These are phyloP conservation scores for Pteromalus puparum DNA, from an alignment of 1,140 invertebrate species.

Conservation along the genomic window DNA sequence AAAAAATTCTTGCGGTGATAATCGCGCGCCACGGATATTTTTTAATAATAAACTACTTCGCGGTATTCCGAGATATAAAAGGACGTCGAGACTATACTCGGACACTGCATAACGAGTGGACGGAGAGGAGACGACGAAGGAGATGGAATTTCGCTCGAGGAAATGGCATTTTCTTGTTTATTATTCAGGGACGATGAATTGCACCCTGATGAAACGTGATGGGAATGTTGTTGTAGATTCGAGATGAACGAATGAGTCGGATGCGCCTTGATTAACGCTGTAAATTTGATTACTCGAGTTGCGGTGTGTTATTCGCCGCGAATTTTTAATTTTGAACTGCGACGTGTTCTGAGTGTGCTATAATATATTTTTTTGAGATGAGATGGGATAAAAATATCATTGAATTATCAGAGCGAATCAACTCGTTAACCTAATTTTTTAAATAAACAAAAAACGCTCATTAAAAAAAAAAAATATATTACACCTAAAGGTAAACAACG, in stretches of 20 bases:
- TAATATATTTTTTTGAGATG: too few species aligned
- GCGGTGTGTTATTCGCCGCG: too few species aligned
- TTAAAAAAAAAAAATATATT: too few species aligned
- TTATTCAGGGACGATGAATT: constrained; percentile 7
- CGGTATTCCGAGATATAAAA: too few species aligned
- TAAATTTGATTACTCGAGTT: background rate
- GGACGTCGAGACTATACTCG: background rate
- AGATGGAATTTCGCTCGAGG: background rate
- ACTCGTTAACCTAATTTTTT: too few species aligned
- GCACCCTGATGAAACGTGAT: background rate
- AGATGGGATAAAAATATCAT: too few species aligned
- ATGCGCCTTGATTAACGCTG: background rate
- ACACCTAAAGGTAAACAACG: background rate
- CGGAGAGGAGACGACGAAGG: background rate
- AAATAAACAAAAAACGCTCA: too few species aligned
- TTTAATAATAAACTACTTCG: background rate
- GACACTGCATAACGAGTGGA: background rate
- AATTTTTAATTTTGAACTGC: too few species aligned
- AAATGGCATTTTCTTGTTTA: constrained; percentile 12
- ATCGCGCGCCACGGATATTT: background rate
- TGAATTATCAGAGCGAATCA: too few species aligned
- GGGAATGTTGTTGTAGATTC: background rate
- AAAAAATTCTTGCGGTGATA: constrained; percentile 8
- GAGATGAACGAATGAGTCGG: background rate
- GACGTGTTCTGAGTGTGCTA: too few species aligned